Conservation (phyloP, 1,140 invertebrate genomes). For the Formica exsecta region DNA sequence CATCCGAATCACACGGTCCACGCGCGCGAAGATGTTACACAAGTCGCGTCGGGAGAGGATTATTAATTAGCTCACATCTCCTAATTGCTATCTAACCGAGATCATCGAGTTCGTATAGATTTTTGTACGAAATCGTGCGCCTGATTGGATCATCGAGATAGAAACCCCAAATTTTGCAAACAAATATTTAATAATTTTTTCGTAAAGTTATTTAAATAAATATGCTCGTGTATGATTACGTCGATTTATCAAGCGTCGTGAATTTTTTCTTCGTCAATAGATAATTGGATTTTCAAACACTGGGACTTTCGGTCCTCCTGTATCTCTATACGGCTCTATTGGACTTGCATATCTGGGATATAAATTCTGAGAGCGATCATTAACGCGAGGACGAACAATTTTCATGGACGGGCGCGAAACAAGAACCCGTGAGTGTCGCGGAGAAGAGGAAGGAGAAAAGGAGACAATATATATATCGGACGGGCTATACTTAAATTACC, state of each 20-base stretch:
- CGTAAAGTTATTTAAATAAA: not conserved
- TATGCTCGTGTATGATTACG: no score
- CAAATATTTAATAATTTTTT: not conserved
- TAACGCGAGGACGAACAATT: conserved; percentile 68
- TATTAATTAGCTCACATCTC: conserved; percentile 65
- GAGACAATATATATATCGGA: conserved; percentile 23
- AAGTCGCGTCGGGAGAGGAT: conserved; percentile 28
- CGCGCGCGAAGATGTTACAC: conserved; percentile 50
- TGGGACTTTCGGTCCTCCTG: not conserved
- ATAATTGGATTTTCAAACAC: not conserved
- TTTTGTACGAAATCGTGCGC: not conserved
- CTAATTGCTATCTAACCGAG: conserved; percentile 25
- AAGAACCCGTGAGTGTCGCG: conserved; percentile 35
- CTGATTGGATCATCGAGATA: not conserved
- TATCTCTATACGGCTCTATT: not conserved
- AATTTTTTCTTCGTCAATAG: not conserved
- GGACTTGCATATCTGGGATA: conserved; percentile 3
- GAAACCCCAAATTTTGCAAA: not conserved
- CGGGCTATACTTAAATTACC: conserved; percentile 79
- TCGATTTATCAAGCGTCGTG: not conserved
- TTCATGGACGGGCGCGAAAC: conserved; percentile 59
- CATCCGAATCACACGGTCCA: conserved; percentile 70
- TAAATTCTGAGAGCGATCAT: conserved; percentile 62
- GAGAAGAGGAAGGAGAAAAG: conserved; percentile 25
- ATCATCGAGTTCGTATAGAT: not conserved